Conservation (phyloP, 2,888 invertebrate species). For the Muschampia plurimacula region DNA sequence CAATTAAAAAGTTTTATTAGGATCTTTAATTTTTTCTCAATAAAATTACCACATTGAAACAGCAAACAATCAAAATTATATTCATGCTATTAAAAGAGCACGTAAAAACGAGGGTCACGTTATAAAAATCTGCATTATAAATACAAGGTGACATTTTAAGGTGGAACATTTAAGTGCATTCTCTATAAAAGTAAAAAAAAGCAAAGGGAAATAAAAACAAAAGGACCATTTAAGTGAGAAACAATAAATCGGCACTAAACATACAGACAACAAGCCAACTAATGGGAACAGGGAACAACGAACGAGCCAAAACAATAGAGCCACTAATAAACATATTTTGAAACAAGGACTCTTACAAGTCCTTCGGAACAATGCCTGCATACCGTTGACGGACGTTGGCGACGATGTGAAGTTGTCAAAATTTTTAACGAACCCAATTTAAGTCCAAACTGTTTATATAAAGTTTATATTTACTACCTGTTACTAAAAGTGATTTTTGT, state of each 20-base stretch:
- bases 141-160: conserved; percentile 10
- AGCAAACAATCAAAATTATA: neutral
- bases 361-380: conserved; percentile 55
- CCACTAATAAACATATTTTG: conserved; percentile 66
- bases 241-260: conserved; percentile 61
- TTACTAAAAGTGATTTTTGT: conserved; percentile 38
- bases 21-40: neutral
- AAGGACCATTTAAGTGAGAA: conserved; percentile 52
- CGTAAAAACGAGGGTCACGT: neutral
- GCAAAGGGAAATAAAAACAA: conserved; percentile 47
- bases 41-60: neutral
- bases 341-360: conserved; percentile 63
- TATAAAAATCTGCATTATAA: neutral
- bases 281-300: conserved; percentile 56
- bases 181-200: conserved; percentile 45
- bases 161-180: conserved; percentile 34
- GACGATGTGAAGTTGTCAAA: conserved; percentile 53
- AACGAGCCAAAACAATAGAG: conserved; percentile 62
- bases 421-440: conserved; percentile 46
- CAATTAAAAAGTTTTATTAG: neutral
- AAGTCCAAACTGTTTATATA: conserved; percentile 51
- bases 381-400: conserved; percentile 60
- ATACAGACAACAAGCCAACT: conserved; percentile 52
- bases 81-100: neutral
- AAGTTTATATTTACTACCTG: conserved; percentile 55